Conservation (phyloP, 1,140 invertebrate genomes). For the Camponotus floridanus region DNA sequence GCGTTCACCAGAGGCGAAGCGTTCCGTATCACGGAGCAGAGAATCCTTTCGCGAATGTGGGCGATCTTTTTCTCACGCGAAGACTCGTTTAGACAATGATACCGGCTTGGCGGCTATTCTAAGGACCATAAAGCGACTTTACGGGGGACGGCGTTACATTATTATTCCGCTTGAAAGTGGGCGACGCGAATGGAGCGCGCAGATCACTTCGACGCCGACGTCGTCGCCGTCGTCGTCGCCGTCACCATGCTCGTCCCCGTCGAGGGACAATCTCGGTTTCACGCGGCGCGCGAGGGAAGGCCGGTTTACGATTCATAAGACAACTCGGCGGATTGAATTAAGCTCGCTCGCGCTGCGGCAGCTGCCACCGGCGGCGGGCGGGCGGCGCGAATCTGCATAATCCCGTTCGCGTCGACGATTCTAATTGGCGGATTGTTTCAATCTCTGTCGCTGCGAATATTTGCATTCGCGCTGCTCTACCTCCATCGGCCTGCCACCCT, state of each 20-base stretch:
- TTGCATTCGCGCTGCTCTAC: conserved; percentile 79
- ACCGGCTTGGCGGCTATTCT: background rate
- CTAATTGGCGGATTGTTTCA: conserved; percentile 86
- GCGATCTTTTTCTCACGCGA: conserved; percentile 17
- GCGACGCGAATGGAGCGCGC: conserved; percentile 54
- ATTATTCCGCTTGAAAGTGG: conserved; percentile 74
- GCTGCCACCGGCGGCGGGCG: conserved; percentile 79
- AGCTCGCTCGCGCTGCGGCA: conserved; percentile 80
- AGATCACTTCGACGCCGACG: conserved; percentile 39
- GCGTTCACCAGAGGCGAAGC: background rate
- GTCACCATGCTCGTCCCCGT: background rate
- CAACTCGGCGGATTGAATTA: conserved; percentile 85
- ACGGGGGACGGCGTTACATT: conserved; percentile 69
- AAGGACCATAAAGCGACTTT: conserved; percentile 67
- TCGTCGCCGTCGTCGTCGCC: conserved; percentile 5
- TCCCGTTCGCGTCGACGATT: conserved; percentile 84
- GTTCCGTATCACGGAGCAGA: background rate
- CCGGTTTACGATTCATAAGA: conserved; percentile 86
- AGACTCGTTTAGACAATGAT: conserved; percentile 42
- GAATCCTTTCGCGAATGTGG: background rate
- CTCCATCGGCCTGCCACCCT: conserved; percentile 36
- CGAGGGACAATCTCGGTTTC: conserved; percentile 78
- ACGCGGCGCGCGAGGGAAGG: conserved; percentile 63
- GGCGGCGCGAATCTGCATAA: conserved; percentile 84
- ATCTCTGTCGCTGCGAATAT: conserved; percentile 83